Conservation (phyloP, 37 sponge, comb jelly and placozoan genomes). For the Oscarella lobularis region DNA sequence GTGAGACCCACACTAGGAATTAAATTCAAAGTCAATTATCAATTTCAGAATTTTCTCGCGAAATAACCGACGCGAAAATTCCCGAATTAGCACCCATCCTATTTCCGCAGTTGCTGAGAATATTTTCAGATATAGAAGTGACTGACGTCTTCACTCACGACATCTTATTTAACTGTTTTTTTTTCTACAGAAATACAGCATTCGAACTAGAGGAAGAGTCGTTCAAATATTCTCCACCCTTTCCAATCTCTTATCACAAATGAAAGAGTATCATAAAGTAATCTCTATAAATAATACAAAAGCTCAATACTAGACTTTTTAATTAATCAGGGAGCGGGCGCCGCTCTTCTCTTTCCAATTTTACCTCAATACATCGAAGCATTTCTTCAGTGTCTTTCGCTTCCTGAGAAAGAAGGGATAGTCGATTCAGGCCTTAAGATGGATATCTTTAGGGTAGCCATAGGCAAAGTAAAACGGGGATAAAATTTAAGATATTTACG, state of each 20-base stretch:
- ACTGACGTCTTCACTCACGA: background rate
- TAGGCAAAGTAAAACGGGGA: no score
- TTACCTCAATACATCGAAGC: conserved; percentile 1
- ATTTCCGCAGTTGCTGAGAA: background rate
- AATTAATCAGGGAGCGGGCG: background rate
- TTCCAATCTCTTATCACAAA: no score
- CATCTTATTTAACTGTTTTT: background rate
- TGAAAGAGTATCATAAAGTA: no score
- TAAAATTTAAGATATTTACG: no score
- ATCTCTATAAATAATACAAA: no score
- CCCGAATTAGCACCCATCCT: background rate
- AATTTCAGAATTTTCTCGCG: background rate
- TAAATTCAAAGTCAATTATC: no score
- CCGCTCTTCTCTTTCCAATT: conserved; percentile 1
- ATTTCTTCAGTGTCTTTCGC: conserved; percentile 3
- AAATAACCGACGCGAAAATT: background rate
- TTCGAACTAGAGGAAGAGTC: background rate
- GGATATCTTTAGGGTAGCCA: conserved; percentile 2
- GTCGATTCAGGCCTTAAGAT: background rate
- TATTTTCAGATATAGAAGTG: background rate
- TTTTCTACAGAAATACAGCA: background rate
- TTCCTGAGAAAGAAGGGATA: background rate
- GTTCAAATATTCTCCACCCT: background rate
- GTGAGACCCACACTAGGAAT: no score
- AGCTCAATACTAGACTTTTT: no score